Percentiles rank a stretch among this genome's conserved stretches.
phyloP scores from a whole-genome alignment of 2,113 vertebrate genomes.

The Gallinago undulata region DNA sequence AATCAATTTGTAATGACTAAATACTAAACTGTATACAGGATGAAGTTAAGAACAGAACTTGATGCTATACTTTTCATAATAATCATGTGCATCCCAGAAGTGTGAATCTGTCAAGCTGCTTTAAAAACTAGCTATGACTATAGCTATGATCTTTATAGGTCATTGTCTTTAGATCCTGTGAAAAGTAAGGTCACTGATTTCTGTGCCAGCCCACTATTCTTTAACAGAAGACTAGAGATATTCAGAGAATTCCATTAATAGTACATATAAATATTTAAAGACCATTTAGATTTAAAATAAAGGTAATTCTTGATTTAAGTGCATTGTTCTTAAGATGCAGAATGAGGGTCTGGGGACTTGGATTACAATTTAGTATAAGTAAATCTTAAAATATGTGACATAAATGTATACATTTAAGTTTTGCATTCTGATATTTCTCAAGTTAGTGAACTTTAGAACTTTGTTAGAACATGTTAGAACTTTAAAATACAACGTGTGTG shows the following conservation, averaged over 20 bases:
- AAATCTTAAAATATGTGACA: not conserved
- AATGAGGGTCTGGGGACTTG: not conserved
- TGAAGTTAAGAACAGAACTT: not conserved
- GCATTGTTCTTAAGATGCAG: not conserved
- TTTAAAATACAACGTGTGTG: not conserved
- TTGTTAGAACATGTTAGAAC: not conserved
- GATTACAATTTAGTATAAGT: not conserved
- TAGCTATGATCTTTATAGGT: not conserved
- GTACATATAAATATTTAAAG: not conserved
- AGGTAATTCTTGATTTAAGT: not conserved
- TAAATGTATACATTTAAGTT: not conserved
- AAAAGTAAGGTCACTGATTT: not conserved
- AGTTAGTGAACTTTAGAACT: not conserved
- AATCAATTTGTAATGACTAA: not conserved
- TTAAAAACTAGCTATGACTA: not conserved
- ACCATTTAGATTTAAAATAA: not conserved
- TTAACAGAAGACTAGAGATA: not conserved
- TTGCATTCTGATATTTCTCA: not conserved
- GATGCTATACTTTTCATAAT: not conserved
- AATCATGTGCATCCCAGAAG: not conserved
- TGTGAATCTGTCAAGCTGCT: not conserved
- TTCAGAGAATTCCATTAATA: not conserved
- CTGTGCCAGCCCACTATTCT: not conserved
- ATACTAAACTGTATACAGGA: not conserved
- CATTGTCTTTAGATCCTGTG: not conserved